Conservation (phyloP, 2,888 invertebrate species). For the Galerucella pusilla region DNA sequence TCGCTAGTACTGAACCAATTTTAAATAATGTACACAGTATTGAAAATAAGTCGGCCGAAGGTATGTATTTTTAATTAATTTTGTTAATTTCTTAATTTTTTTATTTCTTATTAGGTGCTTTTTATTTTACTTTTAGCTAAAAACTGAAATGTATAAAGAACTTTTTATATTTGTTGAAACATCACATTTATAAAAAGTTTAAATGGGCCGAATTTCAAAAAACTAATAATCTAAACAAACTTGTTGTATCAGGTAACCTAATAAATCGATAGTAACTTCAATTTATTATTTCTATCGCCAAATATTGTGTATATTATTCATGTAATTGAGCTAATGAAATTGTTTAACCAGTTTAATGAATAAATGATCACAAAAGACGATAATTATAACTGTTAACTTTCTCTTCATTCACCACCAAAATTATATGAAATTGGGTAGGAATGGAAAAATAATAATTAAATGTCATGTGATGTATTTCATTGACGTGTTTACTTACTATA, state of each 20-base stretch:
- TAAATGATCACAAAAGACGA: too few species aligned
- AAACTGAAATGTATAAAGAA: constrained; percentile 16
- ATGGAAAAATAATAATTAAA: too few species aligned
- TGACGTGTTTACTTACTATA: too few species aligned
- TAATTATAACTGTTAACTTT: too few species aligned
- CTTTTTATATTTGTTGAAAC: constrained; percentile 12
- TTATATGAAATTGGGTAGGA: too few species aligned
- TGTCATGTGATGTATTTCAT: too few species aligned
- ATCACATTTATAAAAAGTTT: constrained; percentile 12
- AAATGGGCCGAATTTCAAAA: not conserved
- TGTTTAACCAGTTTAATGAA: too few species aligned
- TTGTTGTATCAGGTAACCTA: not conserved
- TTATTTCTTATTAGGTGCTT: constrained; percentile 23
- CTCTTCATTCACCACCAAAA: too few species aligned
- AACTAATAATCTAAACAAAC: not conserved
- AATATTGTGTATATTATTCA: too few species aligned
- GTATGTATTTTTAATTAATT: not conserved
- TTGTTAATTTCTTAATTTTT: not conserved
- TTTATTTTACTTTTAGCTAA: constrained; percentile 29
- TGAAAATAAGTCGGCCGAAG: constrained; percentile 38
- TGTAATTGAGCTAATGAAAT: too few species aligned
- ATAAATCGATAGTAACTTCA: not conserved
- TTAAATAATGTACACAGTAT: constrained; percentile 40
- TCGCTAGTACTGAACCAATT: constrained; percentile 48
- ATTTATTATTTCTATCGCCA: too few species aligned